A percentile compares a stretch with the other conserved stretches of the same genome.
Conservation (phyloP, 2,888 invertebrate genomes). For the Calameuta filiformis region DNA sequence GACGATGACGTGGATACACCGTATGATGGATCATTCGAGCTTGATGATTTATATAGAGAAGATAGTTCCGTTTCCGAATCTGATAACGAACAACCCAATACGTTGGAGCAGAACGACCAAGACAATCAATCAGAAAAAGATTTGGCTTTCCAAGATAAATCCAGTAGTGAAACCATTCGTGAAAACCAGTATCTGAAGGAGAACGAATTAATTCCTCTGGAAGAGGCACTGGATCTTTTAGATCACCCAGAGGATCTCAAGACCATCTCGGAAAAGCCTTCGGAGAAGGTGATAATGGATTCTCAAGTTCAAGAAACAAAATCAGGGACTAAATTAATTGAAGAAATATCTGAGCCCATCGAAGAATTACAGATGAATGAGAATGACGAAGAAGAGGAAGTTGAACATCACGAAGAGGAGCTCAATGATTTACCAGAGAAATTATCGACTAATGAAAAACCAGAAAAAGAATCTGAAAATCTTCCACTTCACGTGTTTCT, state of each 20-base stretch:
- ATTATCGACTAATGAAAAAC: slow-evolving; percentile 57
- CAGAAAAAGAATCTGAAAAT: slow-evolving; percentile 55
- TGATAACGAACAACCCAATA: slow-evolving; percentile 44
- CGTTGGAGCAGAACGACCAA: slow-evolving; percentile 12
- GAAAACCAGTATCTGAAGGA: slow-evolving; percentile 12
- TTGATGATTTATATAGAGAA: slow-evolving; percentile 55
- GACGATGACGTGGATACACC: slow-evolving; percentile 52
- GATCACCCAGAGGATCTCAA: slow-evolving; percentile 43
- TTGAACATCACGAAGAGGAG: slow-evolving; percentile 37
- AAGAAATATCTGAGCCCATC: slow-evolving; percentile 1
- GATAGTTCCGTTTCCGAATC: slow-evolving; percentile 56
- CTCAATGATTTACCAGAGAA: slow-evolving; percentile 65
- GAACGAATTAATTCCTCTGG: slow-evolving; percentile 50
- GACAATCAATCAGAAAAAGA: not conserved
- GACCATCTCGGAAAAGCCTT: slow-evolving; percentile 19
- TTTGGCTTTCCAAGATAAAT: not conserved
- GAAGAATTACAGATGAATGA: not conserved
- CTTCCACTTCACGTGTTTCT: slow-evolving; percentile 59
- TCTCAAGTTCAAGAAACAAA: slow-evolving; percentile 6
- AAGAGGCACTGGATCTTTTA: slow-evolving; percentile 53
- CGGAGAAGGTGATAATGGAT: slow-evolving; percentile 19
- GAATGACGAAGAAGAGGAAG: slow-evolving; percentile 33
- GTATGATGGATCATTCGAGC: slow-evolving; percentile 49
- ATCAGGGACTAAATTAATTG: slow-evolving; percentile 4
- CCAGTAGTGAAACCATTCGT: not conserved